phyloP scores from a whole-genome alignment of 2,797 vertebrate genomes.

The Tenualosa ilisha region DNA sequence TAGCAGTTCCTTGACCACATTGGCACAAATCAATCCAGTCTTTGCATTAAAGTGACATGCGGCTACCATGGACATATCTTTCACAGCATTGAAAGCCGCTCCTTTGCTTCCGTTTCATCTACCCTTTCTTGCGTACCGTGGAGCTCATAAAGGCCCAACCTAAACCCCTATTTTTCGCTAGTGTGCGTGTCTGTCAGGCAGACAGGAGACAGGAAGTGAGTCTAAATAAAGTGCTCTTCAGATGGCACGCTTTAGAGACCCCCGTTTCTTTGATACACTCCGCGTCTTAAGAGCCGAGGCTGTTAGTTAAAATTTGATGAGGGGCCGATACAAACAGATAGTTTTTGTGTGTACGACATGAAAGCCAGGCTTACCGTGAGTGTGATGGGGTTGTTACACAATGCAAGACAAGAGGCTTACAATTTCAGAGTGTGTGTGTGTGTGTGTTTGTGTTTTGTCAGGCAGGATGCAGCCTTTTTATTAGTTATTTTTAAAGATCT shows the following conservation, averaged over 20 bases:
- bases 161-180: neutral
- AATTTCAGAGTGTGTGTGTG: neutral
- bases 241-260: constrained; percentile 3
- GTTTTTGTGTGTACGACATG: constrained; percentile 11
- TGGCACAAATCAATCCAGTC: neutral
- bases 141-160: neutral
- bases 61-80: neutral
- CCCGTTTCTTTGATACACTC: constrained; percentile 5
- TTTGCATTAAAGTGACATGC: neutral
- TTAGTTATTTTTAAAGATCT: neutral
- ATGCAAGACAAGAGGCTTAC: constrained; percentile 12
- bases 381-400: constrained; percentile 2
- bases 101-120: neutral
- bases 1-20: neutral
- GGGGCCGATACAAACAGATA: constrained; percentile 27
- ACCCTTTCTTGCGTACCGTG: neutral
- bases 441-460: neutral
- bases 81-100: neutral
- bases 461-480: constrained; percentile 3
- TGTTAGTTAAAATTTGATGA: constrained; percentile 18
- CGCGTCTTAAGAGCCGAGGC: neutral
- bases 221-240: constrained; percentile 18
- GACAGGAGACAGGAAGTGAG: constrained; percentile 14
- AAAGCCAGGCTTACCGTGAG: neutral
- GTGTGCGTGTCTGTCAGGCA: neutral